Evolutionary conservation across 2,888 invertebrate species (phyloP).

Genomic region (Lacanobia oleracea): DNA sequence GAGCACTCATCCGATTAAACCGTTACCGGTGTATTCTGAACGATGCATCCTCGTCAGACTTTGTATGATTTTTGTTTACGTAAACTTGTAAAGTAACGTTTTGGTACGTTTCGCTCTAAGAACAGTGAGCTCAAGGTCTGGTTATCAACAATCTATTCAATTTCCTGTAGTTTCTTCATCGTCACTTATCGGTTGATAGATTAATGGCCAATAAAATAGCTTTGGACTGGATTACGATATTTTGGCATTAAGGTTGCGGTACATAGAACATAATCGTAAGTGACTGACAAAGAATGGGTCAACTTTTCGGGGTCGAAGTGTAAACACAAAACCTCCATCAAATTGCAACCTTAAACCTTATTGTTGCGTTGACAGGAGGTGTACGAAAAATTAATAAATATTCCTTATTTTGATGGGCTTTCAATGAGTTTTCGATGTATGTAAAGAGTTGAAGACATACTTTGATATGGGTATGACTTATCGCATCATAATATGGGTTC

Average conservation of each 20-base stretch:
- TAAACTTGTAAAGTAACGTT: slow-evolving; percentile 36
- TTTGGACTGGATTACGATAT: slow-evolving; percentile 11
- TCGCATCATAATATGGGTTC: no score
- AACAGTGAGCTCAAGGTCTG: slow-evolving; percentile 34
- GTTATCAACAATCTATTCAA: slow-evolving; percentile 34
- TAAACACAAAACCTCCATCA: not conserved
- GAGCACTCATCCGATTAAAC: slow-evolving; percentile 48
- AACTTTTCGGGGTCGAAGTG: not conserved
- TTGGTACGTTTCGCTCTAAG: slow-evolving; percentile 34
- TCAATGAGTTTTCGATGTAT: no score
- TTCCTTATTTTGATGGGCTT: no score
- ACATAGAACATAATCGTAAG: not conserved
- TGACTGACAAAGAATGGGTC: not conserved
- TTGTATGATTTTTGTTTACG: slow-evolving; percentile 30
- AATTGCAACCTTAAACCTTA: no score
- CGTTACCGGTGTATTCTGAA: slow-evolving; percentile 39
- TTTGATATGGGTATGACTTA: no score
- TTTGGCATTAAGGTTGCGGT: not conserved
- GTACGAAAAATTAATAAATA: no score
- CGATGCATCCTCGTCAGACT: slow-evolving; percentile 9
- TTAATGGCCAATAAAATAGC: not conserved
- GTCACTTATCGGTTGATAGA: slow-evolving; percentile 22
- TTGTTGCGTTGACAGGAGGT: no score
- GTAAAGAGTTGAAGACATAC: no score
- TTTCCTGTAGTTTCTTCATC: slow-evolving; percentile 41